Evolutionary conservation across 2,888 invertebrate genomes (phyloP), one percentile per base, ranked within the genome.

Genomic region (Nomada fabriciana): DNA sequence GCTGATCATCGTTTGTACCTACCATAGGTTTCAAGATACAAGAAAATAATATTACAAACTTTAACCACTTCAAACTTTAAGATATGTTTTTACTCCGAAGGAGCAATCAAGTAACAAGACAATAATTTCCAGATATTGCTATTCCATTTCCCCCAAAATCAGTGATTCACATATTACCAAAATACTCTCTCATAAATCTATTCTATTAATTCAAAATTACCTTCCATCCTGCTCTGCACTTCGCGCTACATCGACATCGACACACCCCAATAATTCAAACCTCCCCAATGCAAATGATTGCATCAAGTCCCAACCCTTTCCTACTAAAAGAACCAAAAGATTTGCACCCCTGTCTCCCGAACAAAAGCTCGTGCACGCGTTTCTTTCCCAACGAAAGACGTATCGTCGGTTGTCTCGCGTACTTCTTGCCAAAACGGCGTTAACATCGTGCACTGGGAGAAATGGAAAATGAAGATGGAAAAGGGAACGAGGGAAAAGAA

Each of bases 311-410:
- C 50, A 50, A 50, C 50, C 4, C 7, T 18, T 36, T 2, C 47
- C 0, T 47, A 15, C 15, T 13, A 3, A 47, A 13, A 11, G 15
- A 47, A 15, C 78, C 81, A 74, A 79, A 82, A 70, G 29, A 1
- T 20, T 13, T 57, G 18, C 60, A 42, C 42, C 69, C 42, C 53
- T 11, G 59, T 68, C 72, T 59, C 59, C 9, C 57, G 43, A 53
- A 70, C 73, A 83, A 80, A 80, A 70, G 36, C 68, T 57, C 57
- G 70, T 71, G 11, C 60, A 20, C 60, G 53, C 63, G 61, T 67
- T 76, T 55, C 25, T 53, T 42, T 36, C 10, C 25, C 11, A 10
- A 25, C 52, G 59, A 59, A 53, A 72, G 18, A 23, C 36, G 59
- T 50, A 65, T 69, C 53, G 11, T 50, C 47, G 69, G 23, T 53